phyloP scores from a whole-genome alignment of 2,888 invertebrate species.

The Lasioglossum oenotherae region DNA sequence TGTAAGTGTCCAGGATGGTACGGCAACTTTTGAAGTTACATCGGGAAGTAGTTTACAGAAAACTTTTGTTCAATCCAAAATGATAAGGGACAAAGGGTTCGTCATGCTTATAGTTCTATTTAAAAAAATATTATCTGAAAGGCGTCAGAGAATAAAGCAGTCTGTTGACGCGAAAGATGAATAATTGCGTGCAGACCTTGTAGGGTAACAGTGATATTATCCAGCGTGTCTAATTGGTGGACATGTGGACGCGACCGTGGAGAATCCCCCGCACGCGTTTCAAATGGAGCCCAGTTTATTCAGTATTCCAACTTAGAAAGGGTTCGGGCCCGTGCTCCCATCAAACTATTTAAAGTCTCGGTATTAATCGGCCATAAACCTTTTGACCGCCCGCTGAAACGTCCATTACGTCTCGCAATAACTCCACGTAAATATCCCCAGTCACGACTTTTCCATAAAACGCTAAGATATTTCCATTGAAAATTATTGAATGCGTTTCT shows the following conservation, averaged over 20 bases:
- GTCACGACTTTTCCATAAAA: background rate
- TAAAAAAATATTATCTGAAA: conserved; percentile 28
- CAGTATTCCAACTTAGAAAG: conserved; percentile 71
- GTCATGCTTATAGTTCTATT: conserved; percentile 4
- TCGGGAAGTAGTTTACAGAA: background rate
- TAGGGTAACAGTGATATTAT: conserved; percentile 65
- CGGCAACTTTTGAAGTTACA: background rate
- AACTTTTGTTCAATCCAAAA: background rate
- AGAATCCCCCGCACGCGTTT: conserved; percentile 73
- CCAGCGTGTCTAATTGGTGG: conserved; percentile 71
- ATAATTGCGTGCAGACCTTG: conserved; percentile 42
- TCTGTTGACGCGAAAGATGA: conserved; percentile 54
- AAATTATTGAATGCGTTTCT: too few species aligned
- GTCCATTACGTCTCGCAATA: background rate
- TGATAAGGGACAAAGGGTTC: background rate
- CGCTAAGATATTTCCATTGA: too few species aligned
- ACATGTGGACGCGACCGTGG: conserved; percentile 77
- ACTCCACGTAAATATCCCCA: background rate
- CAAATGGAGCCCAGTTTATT: conserved; percentile 75
- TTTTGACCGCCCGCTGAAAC: background rate
- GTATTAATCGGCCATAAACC: conserved; percentile 62
- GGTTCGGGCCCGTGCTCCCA: conserved; percentile 74
- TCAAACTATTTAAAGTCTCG: conserved; percentile 78
- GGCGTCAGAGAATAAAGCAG: conserved; percentile 26
- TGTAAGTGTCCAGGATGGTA: background rate